Evolutionary conservation across 64 coral and sea anemone species (phyloP), one percentile per base, ranked within the genome.

Genomic region (Trachythela sp.): DNA sequence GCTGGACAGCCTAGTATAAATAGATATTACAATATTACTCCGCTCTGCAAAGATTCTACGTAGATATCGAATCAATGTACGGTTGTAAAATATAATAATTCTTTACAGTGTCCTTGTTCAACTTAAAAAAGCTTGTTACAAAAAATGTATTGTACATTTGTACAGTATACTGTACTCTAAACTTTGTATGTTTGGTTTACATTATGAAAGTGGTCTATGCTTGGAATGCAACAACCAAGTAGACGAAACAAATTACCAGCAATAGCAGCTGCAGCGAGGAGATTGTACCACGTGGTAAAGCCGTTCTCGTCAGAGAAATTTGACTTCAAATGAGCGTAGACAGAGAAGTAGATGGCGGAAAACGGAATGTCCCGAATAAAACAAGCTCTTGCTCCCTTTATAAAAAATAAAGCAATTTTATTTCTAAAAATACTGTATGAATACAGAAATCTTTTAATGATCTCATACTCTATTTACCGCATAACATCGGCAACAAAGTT

Each of bases 301-400:
- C 95, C 93, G 51, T 88, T 98, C 24, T 94, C 93, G 50, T 98
- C 88, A 11, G 91, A 91, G 48, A 98, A 94, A 70, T 86, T 17
- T 22, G 72, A 48, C 54, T 98, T 98, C 22, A 98, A 89, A 80
- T 98, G 95, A 31, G 95, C 95, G 83, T 98, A 98, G 1, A 91
- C 40, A 20, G 95, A 86, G 24, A 98, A 98, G 88, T 98, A 98
- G 40, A 98, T 98, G n/a, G 90, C 93, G 67, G 95, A 98, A 83
- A 98, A 98, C 48, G 95, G 95, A 85, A 98, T 98, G 75, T 98
- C 95, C 51, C 95, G 88, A 20, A 98, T 86, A 40, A 98, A 98
- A 45, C 95, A 98, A 11, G 95, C 95, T 77, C 95, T 87, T 32
- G 95, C 93, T 83, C 95, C 95, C 95, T 98, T 20, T 52, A 52